Base-by-base conservation (phyloP, 2,113 vertebrate species). In the Toxostoma redivivum region DNA sequence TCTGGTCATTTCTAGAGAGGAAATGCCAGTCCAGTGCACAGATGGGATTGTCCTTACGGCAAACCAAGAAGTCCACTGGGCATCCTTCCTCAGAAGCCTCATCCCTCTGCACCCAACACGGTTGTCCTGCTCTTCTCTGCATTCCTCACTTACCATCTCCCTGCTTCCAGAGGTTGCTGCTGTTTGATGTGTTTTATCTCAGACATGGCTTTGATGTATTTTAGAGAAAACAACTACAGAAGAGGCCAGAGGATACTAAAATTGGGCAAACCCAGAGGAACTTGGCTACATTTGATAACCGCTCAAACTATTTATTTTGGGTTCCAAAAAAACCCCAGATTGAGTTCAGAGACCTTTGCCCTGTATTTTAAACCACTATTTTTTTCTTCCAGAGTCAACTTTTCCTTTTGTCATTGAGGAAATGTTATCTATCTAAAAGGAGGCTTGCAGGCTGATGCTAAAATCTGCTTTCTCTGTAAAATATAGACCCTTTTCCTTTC, bases 121-220 rank as follows among this genome's bases (percentile, higher is more conserved):
- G 77, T 77, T 58, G 70, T 81, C 66, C 35, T 38, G 67, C 67
- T 81, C n/a, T 22, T 80, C 27, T 22, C 66, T 61, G 56, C 67
- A 31, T 79, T 84, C 81, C 89, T 93, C 69, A 48, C 35, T 95
- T 42, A 51, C 8, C 50, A 57, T 83, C 96, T 48, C 37, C 37
- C 53, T 79, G 42, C 17, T 78, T 97, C 81, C 90, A 94, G 50
- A 64, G 45, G 16, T 64, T 77, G 57, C 73, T 62, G 54, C 51
- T 72, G 70, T 78, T 83, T 92, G 92, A 96, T 94, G 58, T 80
- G 45, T 61, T 90, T 94, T 91, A 96, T 88, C 77, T 95, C 90
- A 95, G 95, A 94, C 0, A 0, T 35, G 70, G 42, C 71, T 97
- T 92, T 95, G 90, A 97, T 96, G 89, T 81, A 80, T 96, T 96